Conservation (phyloP, 2,888 invertebrate genomes). For the Sepioteuthis lessoniana region DNA sequence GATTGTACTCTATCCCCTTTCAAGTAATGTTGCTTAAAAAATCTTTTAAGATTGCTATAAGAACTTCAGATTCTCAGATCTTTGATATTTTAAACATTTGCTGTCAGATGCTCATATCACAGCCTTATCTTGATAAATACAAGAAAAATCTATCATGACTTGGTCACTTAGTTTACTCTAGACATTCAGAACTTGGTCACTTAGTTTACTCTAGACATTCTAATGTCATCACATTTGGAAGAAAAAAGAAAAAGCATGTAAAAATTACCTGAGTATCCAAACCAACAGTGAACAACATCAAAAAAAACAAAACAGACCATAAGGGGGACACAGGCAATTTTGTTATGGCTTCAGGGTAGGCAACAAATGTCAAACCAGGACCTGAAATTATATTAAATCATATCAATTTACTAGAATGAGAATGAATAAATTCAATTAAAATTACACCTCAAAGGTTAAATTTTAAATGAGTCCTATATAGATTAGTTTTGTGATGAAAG, state of each 20-base stretch:
- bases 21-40: not conserved
- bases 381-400: not conserved
- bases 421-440: no score
- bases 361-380: conserved; percentile 50
- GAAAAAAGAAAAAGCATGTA: not conserved
- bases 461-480: no score
- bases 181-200: not conserved
- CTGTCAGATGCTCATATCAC: not conserved
- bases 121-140: not conserved
- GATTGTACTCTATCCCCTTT: no score
- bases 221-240: not conserved
- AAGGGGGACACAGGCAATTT: conserved; percentile 48
- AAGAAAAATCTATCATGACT: not conserved
- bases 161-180: not conserved
- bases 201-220: not conserved
- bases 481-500: no score
- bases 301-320: conserved; percentile 49
- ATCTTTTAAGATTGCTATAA: not conserved
- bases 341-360: conserved; percentile 49
- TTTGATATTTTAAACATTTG: not conserved
- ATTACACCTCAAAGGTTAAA: no score
- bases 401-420: not conserved
- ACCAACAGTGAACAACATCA: conserved; percentile 47
- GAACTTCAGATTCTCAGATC: not conserved
- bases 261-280: conserved; percentile 49